Conservation (phyloP, 2,888 invertebrate species). For the Latrodectus elegans region DNA sequence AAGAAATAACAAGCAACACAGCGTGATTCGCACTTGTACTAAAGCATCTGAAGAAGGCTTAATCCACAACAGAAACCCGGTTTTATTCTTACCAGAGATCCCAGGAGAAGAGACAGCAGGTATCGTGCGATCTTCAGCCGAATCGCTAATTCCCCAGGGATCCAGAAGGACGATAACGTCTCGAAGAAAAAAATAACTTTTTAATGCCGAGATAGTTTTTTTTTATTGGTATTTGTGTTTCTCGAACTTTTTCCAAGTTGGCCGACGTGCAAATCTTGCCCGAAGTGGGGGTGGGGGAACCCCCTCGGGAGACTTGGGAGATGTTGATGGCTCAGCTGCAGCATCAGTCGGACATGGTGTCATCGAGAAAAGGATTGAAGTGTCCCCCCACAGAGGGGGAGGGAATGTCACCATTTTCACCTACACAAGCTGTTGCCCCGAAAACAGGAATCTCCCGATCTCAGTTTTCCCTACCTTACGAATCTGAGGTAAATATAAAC, state of each 20-base stretch:
- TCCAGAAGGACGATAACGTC: background rate
- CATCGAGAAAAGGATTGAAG: constrained; percentile 34
- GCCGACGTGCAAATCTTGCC: constrained; percentile 55
- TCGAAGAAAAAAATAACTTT: background rate
- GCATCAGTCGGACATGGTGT: constrained; percentile 45
- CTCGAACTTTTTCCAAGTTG: constrained; percentile 26
- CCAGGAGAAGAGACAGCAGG: background rate
- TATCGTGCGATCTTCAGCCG: background rate
- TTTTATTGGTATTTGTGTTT: background rate
- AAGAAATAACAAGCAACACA: no score
- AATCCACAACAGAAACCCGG: background rate
- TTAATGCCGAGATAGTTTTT: background rate
- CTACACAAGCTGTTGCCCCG: constrained; percentile 53
- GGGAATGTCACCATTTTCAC: constrained; percentile 47
- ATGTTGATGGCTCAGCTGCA: constrained; percentile 67
- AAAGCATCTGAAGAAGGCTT: no score
- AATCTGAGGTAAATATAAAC: constrained; percentile 49
- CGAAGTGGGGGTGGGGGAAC: constrained; percentile 43
- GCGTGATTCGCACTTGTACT: no score
- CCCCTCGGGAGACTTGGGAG: constrained; percentile 62
- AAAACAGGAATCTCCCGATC: constrained; percentile 54
- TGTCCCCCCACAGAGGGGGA: constrained; percentile 39
- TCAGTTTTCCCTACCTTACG: constrained; percentile 60
- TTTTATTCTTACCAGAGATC: background rate
- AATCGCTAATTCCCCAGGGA: background rate